Evolutionary conservation across 2,888 invertebrate genomes (phyloP), one percentile per base, ranked within the genome.

Genomic region (Lasioglossum leucozonium): DNA sequence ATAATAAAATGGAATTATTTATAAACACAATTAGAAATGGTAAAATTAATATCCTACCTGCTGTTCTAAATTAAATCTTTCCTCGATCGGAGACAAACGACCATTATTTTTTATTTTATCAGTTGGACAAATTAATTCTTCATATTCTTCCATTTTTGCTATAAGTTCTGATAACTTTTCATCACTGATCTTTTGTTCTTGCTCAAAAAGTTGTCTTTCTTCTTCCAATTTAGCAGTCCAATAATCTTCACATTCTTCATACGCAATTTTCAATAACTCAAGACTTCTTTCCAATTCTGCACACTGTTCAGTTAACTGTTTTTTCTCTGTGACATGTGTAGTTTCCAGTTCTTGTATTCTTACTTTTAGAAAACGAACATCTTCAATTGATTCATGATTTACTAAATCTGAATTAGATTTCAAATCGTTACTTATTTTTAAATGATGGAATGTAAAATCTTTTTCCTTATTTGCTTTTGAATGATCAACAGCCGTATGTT

Each of bases 171-270:
- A 96, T 87, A 98, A 96, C 89, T 98, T 97, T 91, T 97, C 97
- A 93, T 97, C 98, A 86, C 96, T 97, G 72, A 97, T 96, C 89
- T 96, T 96, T 94, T 97, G 97, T 93, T 98, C 98, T 85, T 97
- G 97, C 91, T 97, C 97, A 93, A 97, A 97, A 81, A 97, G 95
- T 87, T 96, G 96, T 44, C 98, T 96, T 94, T 98, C 98, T 86
- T 97, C 98, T 73, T 97, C 97, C 81, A 98, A 95, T 95, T 98
- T 98, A 51, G 95, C 95, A 74, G 97, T 96, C 98, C 98, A 98
- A 95, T 98, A 98, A 94, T 98, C 98, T 94, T 98, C 98, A 94
- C 98, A 97, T 85, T 97, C 97, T 91, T 98, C 98, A 93, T 98
- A 98, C 93, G 98, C 98, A 71, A 96, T 96, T 91, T 96, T 96